phyloP scores from a whole-genome alignment of 2,113 vertebrate species.

The Lamprologus speciosus region DNA sequence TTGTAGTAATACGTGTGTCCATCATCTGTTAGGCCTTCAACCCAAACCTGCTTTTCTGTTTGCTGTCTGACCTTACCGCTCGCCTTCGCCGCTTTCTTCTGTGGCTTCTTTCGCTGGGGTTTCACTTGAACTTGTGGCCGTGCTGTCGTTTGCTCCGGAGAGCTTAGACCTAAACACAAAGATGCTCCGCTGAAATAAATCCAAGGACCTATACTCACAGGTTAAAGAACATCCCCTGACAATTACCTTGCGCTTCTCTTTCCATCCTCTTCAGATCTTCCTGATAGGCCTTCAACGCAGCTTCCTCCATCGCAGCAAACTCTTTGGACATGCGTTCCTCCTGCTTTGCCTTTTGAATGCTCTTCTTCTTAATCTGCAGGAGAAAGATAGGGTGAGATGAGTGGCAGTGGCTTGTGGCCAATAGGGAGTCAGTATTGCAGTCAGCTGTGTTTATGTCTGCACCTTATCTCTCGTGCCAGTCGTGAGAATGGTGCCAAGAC shows the following conservation, averaged over 20 bases:
- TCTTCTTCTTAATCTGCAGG: conserved; percentile 92
- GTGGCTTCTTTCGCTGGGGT: not conserved
- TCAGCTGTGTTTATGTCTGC: not conserved
- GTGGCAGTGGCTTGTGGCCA: not conserved
- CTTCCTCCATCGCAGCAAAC: conserved; percentile 95
- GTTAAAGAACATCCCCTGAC: not conserved
- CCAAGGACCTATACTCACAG: not conserved
- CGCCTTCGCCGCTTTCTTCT: not conserved
- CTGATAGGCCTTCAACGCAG: conserved; percentile 88
- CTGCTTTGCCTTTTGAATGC: conserved; percentile 87
- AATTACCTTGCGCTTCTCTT: conserved; percentile 70
- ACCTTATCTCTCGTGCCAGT: conserved; percentile 53
- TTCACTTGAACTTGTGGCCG: not conserved
- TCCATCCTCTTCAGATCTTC: conserved; percentile 92
- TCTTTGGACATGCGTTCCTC: conserved; percentile 87
- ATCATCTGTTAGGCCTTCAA: conserved; percentile 78
- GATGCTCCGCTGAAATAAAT: not conserved
- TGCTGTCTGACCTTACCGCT: not conserved
- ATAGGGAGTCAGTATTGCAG: not conserved
- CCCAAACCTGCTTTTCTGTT: conserved; percentile 61
- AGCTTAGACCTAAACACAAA: not conserved
- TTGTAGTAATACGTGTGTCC: conserved; percentile 89
- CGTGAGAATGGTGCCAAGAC: conserved; percentile 7
- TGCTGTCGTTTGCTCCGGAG: not conserved
- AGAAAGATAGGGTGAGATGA: not conserved